phyloP scores from a whole-genome alignment of 2,113 vertebrate genomes.

The Oxygymnocypris stewartii region DNA sequence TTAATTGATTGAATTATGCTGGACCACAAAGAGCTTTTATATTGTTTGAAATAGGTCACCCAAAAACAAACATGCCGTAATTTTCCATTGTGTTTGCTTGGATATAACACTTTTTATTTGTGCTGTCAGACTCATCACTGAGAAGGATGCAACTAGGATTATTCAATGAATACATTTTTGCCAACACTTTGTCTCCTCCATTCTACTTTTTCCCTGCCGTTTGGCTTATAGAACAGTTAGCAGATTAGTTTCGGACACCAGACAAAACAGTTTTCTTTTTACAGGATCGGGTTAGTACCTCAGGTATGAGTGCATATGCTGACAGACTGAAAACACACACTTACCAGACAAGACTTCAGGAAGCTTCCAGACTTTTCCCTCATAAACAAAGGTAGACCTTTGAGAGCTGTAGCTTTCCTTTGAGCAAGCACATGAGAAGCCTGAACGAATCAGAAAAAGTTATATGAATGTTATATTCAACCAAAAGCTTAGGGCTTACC shows the following conservation, averaged over 20 bases:
- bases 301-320: not conserved
- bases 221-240: not conserved
- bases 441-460: conserved; percentile 18
- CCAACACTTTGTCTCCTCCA: not conserved
- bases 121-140: no score
- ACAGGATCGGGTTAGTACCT: not conserved
- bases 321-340: not conserved
- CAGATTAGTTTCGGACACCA: not conserved
- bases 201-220: not conserved
- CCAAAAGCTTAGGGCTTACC: not conserved
- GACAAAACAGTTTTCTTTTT: not conserved
- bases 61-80: no score
- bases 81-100: no score
- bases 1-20: no score
- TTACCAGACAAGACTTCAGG: conserved; percentile 37
- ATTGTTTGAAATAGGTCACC: no score
- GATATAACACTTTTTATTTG: no score
- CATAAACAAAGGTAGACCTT: conserved; percentile 22
- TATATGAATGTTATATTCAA: not conserved
- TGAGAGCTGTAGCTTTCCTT: conserved; percentile 29
- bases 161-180: no score
- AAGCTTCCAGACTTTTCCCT: conserved; percentile 1
- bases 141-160: no score
- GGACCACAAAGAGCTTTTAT: no score
- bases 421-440: conserved; percentile 21